Conservation (phyloP, 2,888 invertebrate species). For the Drosophila anomalata region DNA sequence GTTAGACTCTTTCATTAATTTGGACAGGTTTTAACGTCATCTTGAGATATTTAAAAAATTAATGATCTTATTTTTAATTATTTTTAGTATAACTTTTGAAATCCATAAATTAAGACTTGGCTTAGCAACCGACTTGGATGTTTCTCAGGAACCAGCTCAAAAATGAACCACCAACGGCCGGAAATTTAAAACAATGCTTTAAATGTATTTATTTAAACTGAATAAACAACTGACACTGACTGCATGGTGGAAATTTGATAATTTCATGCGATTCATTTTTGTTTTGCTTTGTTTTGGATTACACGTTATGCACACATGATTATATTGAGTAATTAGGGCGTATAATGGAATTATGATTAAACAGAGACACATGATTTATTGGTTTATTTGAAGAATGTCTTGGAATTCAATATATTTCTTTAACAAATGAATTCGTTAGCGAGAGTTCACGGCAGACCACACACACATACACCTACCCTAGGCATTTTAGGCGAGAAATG, state of each 20-base stretch:
- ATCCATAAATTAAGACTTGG: background rate
- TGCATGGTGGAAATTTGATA: background rate
- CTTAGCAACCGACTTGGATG: background rate
- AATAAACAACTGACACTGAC: conserved; percentile 17
- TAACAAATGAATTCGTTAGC: conserved; percentile 10
- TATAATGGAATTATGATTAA: background rate
- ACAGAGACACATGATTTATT: conserved; percentile 15
- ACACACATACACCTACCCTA: conserved; percentile 60
- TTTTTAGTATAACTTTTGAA: background rate
- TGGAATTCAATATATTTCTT: conserved; percentile 2
- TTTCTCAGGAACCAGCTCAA: conserved; percentile 4
- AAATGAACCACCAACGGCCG: background rate
- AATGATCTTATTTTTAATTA: background rate
- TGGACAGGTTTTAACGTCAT: background rate
- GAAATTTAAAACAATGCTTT: conserved; percentile 13
- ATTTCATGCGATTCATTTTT: conserved; percentile 12
- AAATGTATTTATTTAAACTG: conserved; percentile 14
- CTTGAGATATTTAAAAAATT: background rate
- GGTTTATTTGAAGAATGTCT: conserved; percentile 3
- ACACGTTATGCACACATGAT: conserved; percentile 34
- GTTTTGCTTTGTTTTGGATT: conserved; percentile 12
- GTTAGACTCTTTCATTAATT: conserved; percentile 7
- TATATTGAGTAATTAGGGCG: conserved; percentile 6
- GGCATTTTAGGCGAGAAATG: conserved; percentile 58
- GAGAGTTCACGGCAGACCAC: conserved; percentile 15